A percentile compares a stretch with the other conserved stretches of the same genome.
phyloP scores from a whole-genome alignment of 1,140 invertebrate species.

The Diorhabda sublineata region DNA sequence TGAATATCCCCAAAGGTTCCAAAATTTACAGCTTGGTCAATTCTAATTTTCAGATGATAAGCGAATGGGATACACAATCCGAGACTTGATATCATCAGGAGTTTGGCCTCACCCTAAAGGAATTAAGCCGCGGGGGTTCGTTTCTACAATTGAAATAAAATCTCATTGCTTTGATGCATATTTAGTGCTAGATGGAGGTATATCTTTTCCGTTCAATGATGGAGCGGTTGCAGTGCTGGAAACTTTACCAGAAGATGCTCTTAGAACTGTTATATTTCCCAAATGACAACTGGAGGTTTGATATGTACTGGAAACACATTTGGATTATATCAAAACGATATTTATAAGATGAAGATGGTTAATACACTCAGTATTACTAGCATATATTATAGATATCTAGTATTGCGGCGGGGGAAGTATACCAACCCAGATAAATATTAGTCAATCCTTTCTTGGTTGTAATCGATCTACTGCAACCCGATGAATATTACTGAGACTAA shows the following conservation, averaged over 20 bases:
- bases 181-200: constrained; percentile 93
- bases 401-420: no score
- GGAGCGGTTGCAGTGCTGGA: constrained; percentile 83
- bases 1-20: no score
- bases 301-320: no score
- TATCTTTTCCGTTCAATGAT: constrained; percentile 92
- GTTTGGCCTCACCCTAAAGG: constrained; percentile 70
- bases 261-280: constrained; percentile 73
- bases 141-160: constrained; percentile 67
- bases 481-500: no score
- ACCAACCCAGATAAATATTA: no score
- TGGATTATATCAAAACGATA: no score
- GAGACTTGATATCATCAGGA: constrained; percentile 83
- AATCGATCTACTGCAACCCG: no score
- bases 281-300: constrained; percentile 34
- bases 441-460: no score
- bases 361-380: no score
- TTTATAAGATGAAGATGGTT: no score
- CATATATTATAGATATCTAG: no score
- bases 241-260: constrained; percentile 78
- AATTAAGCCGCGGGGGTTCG: constrained; percentile 64
- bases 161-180: constrained; percentile 93
- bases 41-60: constrained; percentile 57
- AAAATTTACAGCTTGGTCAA: no score
- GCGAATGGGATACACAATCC: constrained; percentile 82